Conservation (phyloP, 2,888 invertebrate species). For the Panopea generosa region DNA sequence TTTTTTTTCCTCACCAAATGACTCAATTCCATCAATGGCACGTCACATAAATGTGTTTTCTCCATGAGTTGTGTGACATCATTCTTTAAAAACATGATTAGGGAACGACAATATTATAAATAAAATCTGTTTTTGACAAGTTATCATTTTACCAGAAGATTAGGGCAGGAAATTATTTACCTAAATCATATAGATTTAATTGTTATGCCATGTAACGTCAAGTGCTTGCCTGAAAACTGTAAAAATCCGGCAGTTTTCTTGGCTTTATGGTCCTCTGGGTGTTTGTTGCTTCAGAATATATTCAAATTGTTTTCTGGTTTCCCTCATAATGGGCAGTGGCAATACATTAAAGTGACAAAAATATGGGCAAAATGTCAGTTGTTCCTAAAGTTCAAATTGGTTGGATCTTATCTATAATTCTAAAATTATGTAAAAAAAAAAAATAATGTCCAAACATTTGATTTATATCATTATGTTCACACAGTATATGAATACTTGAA, state of each 20-base stretch:
- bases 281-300: background rate
- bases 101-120: constrained; percentile 32
- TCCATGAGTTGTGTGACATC: constrained; percentile 13
- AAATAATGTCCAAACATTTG: too few relatives aligned
- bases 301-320: background rate
- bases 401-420: constrained; percentile 45
- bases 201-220: constrained; percentile 52
- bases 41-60: constrained; percentile 12
- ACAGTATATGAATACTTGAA: too few relatives aligned
- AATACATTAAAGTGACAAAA: background rate
- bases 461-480: too few relatives aligned
- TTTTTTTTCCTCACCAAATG: constrained; percentile 6
- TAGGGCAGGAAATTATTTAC: constrained; percentile 37
- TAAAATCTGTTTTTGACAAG: constrained; percentile 46
- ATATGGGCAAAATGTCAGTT: constrained; percentile 34
- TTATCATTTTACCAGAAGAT: constrained; percentile 45
- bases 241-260: background rate
- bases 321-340: background rate
- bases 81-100: constrained; percentile 18
- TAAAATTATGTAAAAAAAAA: too few relatives aligned
- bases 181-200: constrained; percentile 64
- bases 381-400: constrained; percentile 30
- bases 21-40: constrained; percentile 11
- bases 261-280: constrained; percentile 13
- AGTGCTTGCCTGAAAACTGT: constrained; percentile 16